Evolutionary conservation across 1,140 invertebrate species (phyloP).

Genomic region (Megalonaias nervosa): DNA sequence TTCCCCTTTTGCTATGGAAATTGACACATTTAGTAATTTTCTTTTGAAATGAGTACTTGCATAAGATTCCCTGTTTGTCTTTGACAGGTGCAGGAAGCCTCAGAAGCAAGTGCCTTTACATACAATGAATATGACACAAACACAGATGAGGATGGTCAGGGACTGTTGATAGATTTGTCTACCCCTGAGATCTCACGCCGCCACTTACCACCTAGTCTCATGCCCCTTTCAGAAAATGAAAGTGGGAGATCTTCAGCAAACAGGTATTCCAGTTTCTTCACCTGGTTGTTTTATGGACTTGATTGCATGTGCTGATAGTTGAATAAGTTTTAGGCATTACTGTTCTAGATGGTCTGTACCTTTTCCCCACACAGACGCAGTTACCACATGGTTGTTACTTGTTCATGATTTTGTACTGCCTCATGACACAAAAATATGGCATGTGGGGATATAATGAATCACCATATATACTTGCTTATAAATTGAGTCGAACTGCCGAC

Average conservation of each 20-base stretch:
- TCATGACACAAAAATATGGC: too few species aligned
- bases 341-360: too few species aligned
- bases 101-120: slow-evolving; percentile 48
- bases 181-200: slow-evolving; percentile 43
- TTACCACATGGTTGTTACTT: too few species aligned
- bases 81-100: slow-evolving; percentile 34
- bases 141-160: slow-evolving; percentile 48
- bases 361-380: too few species aligned
- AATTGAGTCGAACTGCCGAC: too few species aligned
- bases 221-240: slow-evolving; percentile 16
- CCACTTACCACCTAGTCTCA: slow-evolving; percentile 24
- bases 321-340: too few species aligned
- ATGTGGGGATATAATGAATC: too few species aligned
- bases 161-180: slow-evolving; percentile 46
- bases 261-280: slow-evolving; percentile 11
- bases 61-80: not conserved
- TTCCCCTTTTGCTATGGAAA: not conserved
- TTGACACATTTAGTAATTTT: not conserved
- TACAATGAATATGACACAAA: slow-evolving; percentile 54
- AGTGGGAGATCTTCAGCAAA: slow-evolving; percentile 33
- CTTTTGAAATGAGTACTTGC: not conserved
- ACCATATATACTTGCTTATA: too few species aligned
- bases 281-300: too few species aligned
- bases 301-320: too few species aligned
- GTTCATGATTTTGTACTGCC: too few species aligned